Conservation (phyloP, 2,113 vertebrate genomes). For the Poeciliopsis occidentalis region DNA sequence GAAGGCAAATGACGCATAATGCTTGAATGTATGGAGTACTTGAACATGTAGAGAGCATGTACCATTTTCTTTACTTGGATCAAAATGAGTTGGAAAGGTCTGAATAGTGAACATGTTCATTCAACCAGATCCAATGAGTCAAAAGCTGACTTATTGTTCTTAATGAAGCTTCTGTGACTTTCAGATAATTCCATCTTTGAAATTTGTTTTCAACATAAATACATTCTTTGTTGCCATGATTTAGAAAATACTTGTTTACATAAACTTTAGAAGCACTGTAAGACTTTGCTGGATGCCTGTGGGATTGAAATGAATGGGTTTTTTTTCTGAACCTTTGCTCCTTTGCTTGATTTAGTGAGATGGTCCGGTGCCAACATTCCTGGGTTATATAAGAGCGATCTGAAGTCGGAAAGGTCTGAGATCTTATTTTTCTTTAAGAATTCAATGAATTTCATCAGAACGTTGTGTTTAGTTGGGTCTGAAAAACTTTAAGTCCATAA, state of each 20-base stretch:
- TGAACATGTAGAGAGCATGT: too few species aligned
- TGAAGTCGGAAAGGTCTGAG: slow-evolving; percentile 52
- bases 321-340: slow-evolving; percentile 7
- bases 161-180: neutral
- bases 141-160: neutral
- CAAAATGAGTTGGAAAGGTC: too few species aligned
- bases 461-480: slow-evolving; percentile 41
- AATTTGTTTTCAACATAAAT: neutral
- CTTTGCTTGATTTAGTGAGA: slow-evolving; percentile 38
- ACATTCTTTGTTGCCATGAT: neutral
- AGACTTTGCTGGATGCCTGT: neutral
- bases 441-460: slow-evolving; percentile 52
- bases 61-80: too few species aligned
- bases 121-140: neutral
- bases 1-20: too few species aligned
- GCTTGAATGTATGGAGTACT: too few species aligned
- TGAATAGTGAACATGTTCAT: too few species aligned
- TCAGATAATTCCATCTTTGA: neutral
- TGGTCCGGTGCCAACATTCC: slow-evolving; percentile 60
- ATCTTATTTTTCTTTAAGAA: slow-evolving; percentile 57
- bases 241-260: neutral
- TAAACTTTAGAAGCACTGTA: neutral
- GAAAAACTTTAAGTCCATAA: slow-evolving; percentile 3
- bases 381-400: slow-evolving; percentile 62
- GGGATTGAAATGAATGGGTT: neutral